Conservation (phyloP, 2,888 invertebrate species). For the Rhopalosiphum nymphaeae region DNA sequence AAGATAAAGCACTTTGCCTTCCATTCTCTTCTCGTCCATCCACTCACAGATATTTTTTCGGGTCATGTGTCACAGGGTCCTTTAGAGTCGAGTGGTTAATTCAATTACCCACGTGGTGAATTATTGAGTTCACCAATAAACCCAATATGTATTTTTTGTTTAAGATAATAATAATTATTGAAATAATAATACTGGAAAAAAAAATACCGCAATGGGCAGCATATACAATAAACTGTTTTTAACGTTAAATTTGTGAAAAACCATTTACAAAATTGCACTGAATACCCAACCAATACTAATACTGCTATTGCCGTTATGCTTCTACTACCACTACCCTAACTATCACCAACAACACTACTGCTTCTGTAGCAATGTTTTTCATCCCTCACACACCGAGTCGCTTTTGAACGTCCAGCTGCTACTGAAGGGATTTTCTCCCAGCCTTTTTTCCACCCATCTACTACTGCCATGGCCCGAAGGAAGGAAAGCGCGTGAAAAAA, state of each 20-base stretch:
- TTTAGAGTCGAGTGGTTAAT: constrained; percentile 54
- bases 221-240: not conserved
- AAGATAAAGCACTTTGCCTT: constrained; percentile 54
- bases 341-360: not conserved
- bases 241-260: not conserved
- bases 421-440: constrained; percentile 56
- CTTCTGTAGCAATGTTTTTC: not conserved
- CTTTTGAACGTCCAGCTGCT: constrained; percentile 60
- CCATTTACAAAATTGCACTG: not conserved
- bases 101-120: constrained; percentile 39
- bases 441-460: constrained; percentile 23
- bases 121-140: constrained; percentile 25
- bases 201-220: not conserved
- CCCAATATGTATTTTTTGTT: constrained; percentile 19
- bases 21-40: not conserved
- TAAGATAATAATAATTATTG: constrained; percentile 18
- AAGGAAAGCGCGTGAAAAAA: constrained; percentile 17
- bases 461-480: not conserved
- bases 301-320: not conserved
- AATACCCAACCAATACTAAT: not conserved
- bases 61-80: constrained; percentile 54
- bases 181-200: not conserved
- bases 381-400: not conserved
- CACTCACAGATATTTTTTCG: constrained; percentile 36
- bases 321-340: not conserved